Conservation (phyloP, 2,113 vertebrate species). For the Rynchops niger region DNA sequence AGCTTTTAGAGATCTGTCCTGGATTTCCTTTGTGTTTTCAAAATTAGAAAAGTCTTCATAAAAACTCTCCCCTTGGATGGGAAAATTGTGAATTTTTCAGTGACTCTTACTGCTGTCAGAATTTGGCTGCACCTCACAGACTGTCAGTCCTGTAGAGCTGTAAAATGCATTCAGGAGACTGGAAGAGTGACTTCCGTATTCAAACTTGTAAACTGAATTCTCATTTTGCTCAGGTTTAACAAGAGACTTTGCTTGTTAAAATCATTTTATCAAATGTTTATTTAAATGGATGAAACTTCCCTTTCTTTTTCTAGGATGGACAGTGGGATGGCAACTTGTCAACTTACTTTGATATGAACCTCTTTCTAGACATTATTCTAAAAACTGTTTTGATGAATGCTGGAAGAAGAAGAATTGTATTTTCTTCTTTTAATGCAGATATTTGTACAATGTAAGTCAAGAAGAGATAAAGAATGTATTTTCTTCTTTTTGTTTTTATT, state of each 20-base stretch:
- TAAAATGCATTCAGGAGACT: neutral
- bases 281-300: neutral
- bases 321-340: conserved; percentile 94
- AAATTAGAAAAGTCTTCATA: neutral
- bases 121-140: neutral
- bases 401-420: conserved; percentile 87
- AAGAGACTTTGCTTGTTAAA: neutral
- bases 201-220: neutral
- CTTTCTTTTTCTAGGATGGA: conserved; percentile 81
- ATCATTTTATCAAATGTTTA: neutral
- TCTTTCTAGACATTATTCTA: conserved; percentile 89
- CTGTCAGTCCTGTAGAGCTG: neutral
- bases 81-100: neutral
- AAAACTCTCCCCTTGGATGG: neutral
- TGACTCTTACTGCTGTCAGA: neutral
- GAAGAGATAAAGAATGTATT: neutral
- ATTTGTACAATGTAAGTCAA: conserved; percentile 93
- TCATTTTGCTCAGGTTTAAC: neutral
- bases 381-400: conserved; percentile 89
- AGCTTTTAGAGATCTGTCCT: neutral
- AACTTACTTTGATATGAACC: conserved; percentile 95
- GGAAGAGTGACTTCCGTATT: neutral
- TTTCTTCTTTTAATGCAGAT: conserved; percentile 95
- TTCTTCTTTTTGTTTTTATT: neutral
- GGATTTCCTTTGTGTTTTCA: neutral